Evolutionary conservation across 2,888 invertebrate species (phyloP).

Genomic region (Odiellus spinosus): DNA sequence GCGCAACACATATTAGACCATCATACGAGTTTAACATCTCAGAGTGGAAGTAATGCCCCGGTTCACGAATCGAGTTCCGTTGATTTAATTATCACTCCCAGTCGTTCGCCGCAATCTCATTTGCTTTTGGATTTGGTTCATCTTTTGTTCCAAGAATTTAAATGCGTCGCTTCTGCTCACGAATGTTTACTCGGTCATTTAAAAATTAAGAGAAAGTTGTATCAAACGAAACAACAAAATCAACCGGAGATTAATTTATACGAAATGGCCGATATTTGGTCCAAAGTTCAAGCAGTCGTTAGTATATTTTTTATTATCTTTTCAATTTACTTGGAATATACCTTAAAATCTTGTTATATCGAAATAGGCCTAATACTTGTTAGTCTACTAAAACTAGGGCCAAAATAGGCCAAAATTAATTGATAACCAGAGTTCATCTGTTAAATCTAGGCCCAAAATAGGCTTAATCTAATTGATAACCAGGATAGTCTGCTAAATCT

Average conservation of each 20-base stretch:
- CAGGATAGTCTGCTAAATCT: no score
- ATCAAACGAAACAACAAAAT: not conserved
- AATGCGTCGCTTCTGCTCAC: slow-evolving; percentile 62
- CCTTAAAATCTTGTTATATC: no score
- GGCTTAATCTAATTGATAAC: no score
- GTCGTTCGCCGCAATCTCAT: slow-evolving; percentile 23
- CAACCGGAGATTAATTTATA: slow-evolving; percentile 35
- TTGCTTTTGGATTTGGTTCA: slow-evolving; percentile 43
- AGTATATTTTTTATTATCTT: slow-evolving; percentile 28
- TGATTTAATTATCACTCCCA: not conserved
- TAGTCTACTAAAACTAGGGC: no score
- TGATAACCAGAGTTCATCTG: no score
- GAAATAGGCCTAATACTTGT: no score
- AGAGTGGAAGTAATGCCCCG: not conserved
- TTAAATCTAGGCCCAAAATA: no score
- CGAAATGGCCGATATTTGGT: slow-evolving; percentile 67
- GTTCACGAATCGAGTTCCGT: not conserved
- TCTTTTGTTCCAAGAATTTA: slow-evolving; percentile 64
- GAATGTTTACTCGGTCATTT: slow-evolving; percentile 40
- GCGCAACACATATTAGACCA: slow-evolving; percentile 57
- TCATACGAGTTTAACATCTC: slow-evolving; percentile 17
- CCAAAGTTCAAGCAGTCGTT: slow-evolving; percentile 73
- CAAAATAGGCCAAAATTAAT: no score
- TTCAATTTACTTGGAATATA: no score
- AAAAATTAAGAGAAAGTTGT: not conserved